Evolutionary conservation across 2,113 vertebrate species (phyloP).

Genomic region (Octodon degus): DNA sequence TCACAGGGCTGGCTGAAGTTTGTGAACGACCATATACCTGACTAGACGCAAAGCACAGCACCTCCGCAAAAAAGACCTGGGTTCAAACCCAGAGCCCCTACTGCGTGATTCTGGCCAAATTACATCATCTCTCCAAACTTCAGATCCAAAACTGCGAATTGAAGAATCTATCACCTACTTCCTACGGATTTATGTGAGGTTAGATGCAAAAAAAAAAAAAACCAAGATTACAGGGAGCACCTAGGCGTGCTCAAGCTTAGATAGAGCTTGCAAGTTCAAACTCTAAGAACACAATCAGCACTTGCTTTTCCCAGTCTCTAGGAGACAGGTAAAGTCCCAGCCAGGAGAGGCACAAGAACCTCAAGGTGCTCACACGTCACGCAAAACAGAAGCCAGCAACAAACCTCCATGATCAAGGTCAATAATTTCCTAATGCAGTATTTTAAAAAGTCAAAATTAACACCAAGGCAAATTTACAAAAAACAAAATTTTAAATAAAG

Average conservation of each 20-base stretch:
- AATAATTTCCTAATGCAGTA: neutral
- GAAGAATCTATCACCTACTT: neutral
- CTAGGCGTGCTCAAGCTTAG: neutral
- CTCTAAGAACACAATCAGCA: too few species aligned
- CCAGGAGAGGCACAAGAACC: neutral
- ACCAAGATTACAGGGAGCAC: neutral
- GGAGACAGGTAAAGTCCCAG: neutral
- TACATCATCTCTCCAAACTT: neutral
- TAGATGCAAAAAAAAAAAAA: neutral
- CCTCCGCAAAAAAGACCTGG: neutral
- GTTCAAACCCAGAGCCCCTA: neutral
- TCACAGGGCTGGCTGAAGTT: neutral
- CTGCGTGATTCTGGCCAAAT: neutral
- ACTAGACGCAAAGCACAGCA: neutral
- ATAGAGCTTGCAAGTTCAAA: too few species aligned
- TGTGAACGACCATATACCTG: fast-evolving
- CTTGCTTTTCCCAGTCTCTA: neutral
- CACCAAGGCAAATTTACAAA: neutral
- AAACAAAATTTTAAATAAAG: neutral
- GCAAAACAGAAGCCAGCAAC: neutral
- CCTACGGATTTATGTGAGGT: neutral
- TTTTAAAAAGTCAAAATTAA: neutral
- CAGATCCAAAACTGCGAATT: neutral
- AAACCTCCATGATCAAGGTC: neutral
- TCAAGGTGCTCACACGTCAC: neutral